These are phyloP conservation scores for Ectobius pallidus DNA, from an alignment of 2,888 invertebrate species.

Conservation along the genomic window DNA sequence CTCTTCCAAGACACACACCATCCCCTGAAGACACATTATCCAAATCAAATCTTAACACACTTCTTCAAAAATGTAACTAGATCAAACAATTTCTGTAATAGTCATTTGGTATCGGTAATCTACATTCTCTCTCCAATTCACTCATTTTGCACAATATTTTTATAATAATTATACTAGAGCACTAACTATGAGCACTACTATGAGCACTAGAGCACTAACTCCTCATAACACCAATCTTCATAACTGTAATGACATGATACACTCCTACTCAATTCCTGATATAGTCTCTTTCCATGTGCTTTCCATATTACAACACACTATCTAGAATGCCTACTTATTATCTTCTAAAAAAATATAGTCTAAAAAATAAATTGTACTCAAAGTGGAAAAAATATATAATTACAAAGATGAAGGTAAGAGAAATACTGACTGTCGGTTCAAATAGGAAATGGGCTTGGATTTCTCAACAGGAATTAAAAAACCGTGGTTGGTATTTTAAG, in stretches of 20 bases:
- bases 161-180: too few relatives aligned
- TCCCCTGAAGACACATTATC: slow-evolving; percentile 53
- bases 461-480: background rate
- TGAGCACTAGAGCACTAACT: background rate
- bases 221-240: slow-evolving; percentile 1
- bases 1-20: slow-evolving; percentile 58
- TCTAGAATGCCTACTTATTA: background rate
- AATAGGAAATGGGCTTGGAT: background rate
- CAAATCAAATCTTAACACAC: slow-evolving; percentile 1
- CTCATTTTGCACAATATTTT: too few relatives aligned
- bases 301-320: slow-evolving; percentile 7
- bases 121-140: too few relatives aligned
- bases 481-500: slow-evolving; percentile 19
- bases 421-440: slow-evolving; percentile 2
- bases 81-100: background rate
- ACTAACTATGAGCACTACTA: too few relatives aligned
- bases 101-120: too few relatives aligned
- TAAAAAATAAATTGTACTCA: background rate
- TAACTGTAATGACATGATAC: slow-evolving; percentile 8
- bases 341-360: background rate
- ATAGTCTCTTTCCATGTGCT: slow-evolving; percentile 20
- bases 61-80: background rate
- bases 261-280: slow-evolving; percentile 14
- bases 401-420: background rate
- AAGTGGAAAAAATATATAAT: background rate